Conservation (phyloP, 2,797 vertebrate genomes). For the Luscinia luscinia region DNA sequence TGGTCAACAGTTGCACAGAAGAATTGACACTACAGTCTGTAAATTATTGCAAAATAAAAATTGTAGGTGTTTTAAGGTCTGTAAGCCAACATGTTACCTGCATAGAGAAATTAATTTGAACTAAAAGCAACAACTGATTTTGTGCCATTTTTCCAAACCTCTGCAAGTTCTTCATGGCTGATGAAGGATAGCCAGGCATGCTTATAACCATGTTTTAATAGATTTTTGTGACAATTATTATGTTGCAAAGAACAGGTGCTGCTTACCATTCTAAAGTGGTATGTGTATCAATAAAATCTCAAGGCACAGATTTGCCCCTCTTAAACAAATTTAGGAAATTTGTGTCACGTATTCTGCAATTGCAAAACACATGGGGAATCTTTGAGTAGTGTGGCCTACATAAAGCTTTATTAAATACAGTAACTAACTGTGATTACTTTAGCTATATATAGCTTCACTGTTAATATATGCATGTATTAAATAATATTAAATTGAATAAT, state of each 20-base stretch:
- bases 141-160: background rate
- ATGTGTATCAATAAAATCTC: background rate
- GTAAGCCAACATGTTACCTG: background rate
- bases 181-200: background rate
- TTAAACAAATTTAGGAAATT: background rate
- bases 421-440: background rate
- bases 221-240: background rate
- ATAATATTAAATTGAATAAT: background rate
- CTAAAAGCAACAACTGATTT: background rate
- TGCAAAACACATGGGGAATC: background rate
- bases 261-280: background rate
- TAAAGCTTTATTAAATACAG: conserved; percentile 20
- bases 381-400: background rate
- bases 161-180: background rate
- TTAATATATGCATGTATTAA: conserved; percentile 7
- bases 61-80: background rate
- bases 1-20: background rate
- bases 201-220: background rate
- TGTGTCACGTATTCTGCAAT: background rate
- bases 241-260: background rate
- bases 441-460: background rate
- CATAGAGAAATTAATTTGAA: background rate
- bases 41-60: background rate
- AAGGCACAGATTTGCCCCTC: background rate
- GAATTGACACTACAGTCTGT: background rate